phyloP scores from a whole-genome alignment of 1,140 invertebrate genomes.

The Drosophila mayri region DNA sequence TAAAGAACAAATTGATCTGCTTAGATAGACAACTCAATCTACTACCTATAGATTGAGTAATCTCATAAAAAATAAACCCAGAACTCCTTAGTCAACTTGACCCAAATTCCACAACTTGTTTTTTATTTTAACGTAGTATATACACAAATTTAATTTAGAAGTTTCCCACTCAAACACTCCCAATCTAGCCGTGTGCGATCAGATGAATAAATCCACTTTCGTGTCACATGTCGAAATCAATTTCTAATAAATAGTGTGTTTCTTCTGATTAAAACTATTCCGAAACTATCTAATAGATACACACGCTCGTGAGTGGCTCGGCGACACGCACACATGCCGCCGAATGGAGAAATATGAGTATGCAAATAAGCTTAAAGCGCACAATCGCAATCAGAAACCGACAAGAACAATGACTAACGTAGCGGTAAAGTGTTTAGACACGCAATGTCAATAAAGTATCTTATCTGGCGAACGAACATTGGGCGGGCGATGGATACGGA shows the following conservation, averaged over 20 bases:
- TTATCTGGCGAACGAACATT: constrained; percentile 66
- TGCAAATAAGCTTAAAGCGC: constrained; percentile 81
- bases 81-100: constrained; percentile 1
- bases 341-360: constrained; percentile 74
- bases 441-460: constrained; percentile 83
- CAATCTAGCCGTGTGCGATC: constrained; percentile 31
- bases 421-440: constrained; percentile 83
- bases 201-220: constrained; percentile 33
- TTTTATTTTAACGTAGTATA: background rate
- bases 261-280: constrained; percentile 56
- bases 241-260: constrained; percentile 49
- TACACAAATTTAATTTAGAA: background rate
- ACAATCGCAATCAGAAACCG: constrained; percentile 77
- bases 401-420: constrained; percentile 71
- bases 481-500: constrained; percentile 66
- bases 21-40: no score
- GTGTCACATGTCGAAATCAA: constrained; percentile 38
- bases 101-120: background rate
- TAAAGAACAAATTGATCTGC: background rate
- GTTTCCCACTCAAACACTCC: constrained; percentile 5
- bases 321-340: constrained; percentile 43
- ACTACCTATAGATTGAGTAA: background rate
- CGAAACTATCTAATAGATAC: constrained; percentile 59
- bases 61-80: background rate
- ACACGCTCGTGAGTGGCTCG: constrained; percentile 51